These are phyloP conservation scores for Salvator merianae DNA, from an alignment of 2,113 vertebrate genomes.

Conservation along the genomic window DNA sequence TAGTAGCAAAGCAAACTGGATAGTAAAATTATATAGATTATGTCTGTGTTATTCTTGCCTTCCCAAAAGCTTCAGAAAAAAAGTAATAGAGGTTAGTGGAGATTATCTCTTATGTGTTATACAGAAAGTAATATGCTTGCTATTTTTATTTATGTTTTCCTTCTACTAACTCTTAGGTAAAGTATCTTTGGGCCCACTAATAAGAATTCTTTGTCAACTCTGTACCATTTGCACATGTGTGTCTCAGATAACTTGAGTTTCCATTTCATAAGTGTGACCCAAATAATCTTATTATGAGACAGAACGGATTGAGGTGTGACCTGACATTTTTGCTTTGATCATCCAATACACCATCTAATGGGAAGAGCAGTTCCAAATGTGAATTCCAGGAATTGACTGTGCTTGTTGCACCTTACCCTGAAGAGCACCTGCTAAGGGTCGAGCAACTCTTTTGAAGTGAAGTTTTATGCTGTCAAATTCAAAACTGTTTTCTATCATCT, in stretches of 20 bases:
- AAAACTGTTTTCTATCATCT: neutral
- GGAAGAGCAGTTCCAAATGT: slow-evolving; percentile 38
- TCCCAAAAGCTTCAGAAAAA: too few species aligned
- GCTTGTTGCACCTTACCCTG: slow-evolving; percentile 29
- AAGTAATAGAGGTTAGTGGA: too few species aligned
- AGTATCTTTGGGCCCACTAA: neutral
- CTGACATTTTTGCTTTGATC: slow-evolving; percentile 61
- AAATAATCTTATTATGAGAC: slow-evolving; percentile 32
- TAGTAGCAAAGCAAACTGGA: too few species aligned
- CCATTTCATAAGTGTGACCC: slow-evolving; percentile 28
- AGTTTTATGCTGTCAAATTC: neutral
- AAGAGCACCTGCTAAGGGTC: slow-evolving; percentile 39
- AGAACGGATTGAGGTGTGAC: slow-evolving; percentile 31
- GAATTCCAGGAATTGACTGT: slow-evolving; percentile 45
- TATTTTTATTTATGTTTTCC: neutral
- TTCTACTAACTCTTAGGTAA: neutral
- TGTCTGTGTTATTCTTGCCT: too few species aligned
- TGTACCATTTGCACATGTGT: neutral
- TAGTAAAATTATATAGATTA: too few species aligned
- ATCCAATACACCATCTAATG: neutral
- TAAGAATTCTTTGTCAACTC: neutral
- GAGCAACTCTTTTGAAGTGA: slow-evolving; percentile 49
- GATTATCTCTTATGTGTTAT: too few species aligned
- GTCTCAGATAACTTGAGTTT: slow-evolving; percentile 4
- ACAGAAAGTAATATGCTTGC: too few species aligned